Base-by-base conservation (phyloP, 2,888 invertebrate species). In the Aethes cnicana region DNA sequence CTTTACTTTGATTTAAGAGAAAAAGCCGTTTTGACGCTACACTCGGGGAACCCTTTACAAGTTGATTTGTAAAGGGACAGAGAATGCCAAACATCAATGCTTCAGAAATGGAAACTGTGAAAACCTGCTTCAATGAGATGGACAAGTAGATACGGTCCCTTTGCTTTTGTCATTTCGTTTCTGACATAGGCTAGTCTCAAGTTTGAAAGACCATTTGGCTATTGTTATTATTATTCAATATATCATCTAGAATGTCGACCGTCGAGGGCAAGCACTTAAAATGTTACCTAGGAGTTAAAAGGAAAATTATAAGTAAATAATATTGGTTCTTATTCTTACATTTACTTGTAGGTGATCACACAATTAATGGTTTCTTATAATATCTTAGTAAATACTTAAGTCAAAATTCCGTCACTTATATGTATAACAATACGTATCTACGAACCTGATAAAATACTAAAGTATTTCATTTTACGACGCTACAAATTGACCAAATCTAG, bases 1-100 rank as follows among this genome's bases (percentile, higher is more conserved):
- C 86, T 87, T 80, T 82, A 83, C 85, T 87, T 85, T 85, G 84
- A 87, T 86, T 86, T 84, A 87, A 80, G 83, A 77, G 80, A 79
- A 85, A 86, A 83, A 81, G 80, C 77, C 80, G 80, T 79, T 81
- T 81, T 74, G 74, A 77, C 75, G 74, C 72, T 64, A 73, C 71
- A 74, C 72, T 76, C 70, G 61, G 65, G 61, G 66, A 73, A 69
- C 69, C 69, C 69, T 75, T 72, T 61, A 39, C 49, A 48, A 46
- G 59, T 55, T 62, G 60, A 62, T 64, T 50, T 49, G 36, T 69
- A 69, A 77, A 77, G 74, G 70, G 67, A 63, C 66, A 56, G 59
- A 66, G 60, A 67, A 69, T 61, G 62, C 64, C 67, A 69, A 69
- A 72, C 61, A 67, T 54, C 54, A 54, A 54, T 46, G 58, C 48